A percentile compares a stretch with the other conserved stretches of the same genome.
phyloP scores from a whole-genome alignment of 1,140 invertebrate species.

The Brachionus manjavacas region DNA sequence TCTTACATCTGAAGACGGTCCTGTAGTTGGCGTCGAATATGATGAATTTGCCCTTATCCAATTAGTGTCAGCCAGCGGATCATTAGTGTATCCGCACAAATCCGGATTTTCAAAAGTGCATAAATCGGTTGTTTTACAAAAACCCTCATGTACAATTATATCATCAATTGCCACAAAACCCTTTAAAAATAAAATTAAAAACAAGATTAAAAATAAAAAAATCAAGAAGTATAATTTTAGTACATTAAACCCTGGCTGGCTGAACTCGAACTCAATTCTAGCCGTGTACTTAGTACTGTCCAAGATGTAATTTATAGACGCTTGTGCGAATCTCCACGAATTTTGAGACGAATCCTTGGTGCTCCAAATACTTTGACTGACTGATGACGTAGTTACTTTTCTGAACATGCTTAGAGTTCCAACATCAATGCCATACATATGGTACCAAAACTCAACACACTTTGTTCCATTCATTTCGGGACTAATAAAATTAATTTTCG shows the following conservation, averaged over 20 bases:
- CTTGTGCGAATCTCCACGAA: not conserved
- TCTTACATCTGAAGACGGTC: slow-evolving; percentile 8
- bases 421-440: slow-evolving; percentile 19
- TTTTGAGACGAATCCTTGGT: not conserved
- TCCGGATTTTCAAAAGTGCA: slow-evolving; percentile 24
- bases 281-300: not conserved
- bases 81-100: slow-evolving; percentile 19
- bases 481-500: slow-evolving; percentile 2
- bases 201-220: not conserved
- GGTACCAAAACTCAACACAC: slow-evolving; percentile 42
- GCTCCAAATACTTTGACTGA: not conserved
- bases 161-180: slow-evolving; percentile 32
- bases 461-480: slow-evolving; percentile 25
- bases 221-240: not conserved
- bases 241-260: not conserved
- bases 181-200: not conserved
- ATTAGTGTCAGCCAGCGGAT: not conserved
- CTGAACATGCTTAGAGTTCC: not conserved
- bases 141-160: slow-evolving; percentile 18
- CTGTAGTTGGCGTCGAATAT: not conserved
- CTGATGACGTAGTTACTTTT: not conserved
- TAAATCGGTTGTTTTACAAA: slow-evolving; percentile 15
- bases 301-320: slow-evolving; percentile 11
- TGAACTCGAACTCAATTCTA: not conserved
- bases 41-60: slow-evolving; percentile 17